Evolutionary conservation across 2,797 vertebrate species (phyloP), one percentile per base, ranked within the genome.

Genomic region (Pampus argenteus): DNA sequence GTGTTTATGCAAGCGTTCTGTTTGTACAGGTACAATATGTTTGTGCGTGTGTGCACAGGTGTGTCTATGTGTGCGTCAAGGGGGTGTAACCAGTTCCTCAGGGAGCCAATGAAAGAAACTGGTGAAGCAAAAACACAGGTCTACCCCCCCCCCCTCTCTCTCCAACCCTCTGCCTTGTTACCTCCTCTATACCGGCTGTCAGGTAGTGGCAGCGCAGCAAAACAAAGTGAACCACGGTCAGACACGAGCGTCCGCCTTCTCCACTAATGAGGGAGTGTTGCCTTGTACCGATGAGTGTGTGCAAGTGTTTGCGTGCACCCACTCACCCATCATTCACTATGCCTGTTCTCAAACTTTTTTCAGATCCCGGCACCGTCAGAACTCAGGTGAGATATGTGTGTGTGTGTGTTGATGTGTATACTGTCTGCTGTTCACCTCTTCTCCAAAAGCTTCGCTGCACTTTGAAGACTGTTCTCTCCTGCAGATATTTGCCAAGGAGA

Each of bases 331-430:
- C 78, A 86, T 89, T 95, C 95, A 96, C 95, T 83, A 97, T 97
- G 96, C 96, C 95, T 82, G 93, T 96, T 95, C 96, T 96, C 92
- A 95, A 96, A 90, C 96, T 96, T 89, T 88, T 99, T 99, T 96
- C 97, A 99, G 97, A 98, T 86, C 93, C 94, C 0, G 93, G 94
- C 78, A 95, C 91, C 79, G 79, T 95, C 91, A 97, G 95, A 92
- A 89, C 94, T 2, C 96, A 97, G 97, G 98, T 99, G 95, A 98
- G 97, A 83, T 75, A 66, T 63, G 63, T 76, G 59, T 66, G 25
- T 34, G 59, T 71, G 60, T 73, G 66, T 65, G 38, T 42, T 15
- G 13, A 17, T 42, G 15, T 42, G 38, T 42, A 17, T 42, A 17
- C 42, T 76, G 52, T 66, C 51, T 81, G 63, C 54, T 40, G 65